Conservation (phyloP, 2,797 vertebrate genomes). For the Ceryle rudis region DNA sequence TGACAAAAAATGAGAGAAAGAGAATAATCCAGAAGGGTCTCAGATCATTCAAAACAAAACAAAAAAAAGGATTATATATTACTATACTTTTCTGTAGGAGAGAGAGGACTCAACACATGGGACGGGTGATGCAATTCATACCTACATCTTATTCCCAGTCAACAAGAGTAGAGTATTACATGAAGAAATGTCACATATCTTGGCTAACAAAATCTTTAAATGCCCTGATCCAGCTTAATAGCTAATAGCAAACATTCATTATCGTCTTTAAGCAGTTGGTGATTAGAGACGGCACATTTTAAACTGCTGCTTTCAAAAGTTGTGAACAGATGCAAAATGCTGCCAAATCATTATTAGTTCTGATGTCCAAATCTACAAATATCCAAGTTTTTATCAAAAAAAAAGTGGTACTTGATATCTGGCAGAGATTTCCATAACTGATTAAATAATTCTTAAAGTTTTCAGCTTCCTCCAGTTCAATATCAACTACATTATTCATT, state of each 20-base stretch:
- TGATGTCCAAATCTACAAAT: background rate
- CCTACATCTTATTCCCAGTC: background rate
- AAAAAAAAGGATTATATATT: background rate
- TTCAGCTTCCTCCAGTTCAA: background rate
- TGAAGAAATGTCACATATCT: background rate
- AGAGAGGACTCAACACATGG: background rate
- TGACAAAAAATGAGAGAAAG: background rate
- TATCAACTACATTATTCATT: background rate
- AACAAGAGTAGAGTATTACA: background rate
- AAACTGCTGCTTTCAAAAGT: constrained; percentile 10
- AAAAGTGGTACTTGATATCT: background rate
- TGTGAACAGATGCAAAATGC: background rate
- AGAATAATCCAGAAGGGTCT: background rate
- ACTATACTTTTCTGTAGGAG: background rate
- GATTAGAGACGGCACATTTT: constrained; percentile 20
- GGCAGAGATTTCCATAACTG: background rate
- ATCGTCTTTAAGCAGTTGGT: constrained; percentile 3
- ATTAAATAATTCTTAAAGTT: background rate
- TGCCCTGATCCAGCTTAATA: background rate
- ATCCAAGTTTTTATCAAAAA: background rate
- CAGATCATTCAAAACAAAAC: background rate
- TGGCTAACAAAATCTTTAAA: background rate
- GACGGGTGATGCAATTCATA: background rate
- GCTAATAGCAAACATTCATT: background rate
- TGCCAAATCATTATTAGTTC: background rate